Base-by-base conservation (phyloP, 2,888 invertebrate species). In the Chalcosyrphus nemorum region DNA sequence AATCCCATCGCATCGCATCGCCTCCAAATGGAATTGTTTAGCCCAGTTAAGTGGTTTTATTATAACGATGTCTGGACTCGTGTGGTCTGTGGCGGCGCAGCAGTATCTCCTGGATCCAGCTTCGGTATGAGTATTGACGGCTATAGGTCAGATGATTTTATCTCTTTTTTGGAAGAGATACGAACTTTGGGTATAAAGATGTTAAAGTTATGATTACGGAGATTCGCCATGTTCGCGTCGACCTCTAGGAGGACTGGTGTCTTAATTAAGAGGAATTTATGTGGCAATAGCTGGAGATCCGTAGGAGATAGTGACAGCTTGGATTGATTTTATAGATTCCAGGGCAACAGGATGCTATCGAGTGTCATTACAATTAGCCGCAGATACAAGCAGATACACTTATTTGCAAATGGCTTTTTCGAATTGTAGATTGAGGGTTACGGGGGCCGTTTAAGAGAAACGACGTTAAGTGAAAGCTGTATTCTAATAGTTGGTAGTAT, bases 31-130 rank as follows among this genome's bases (percentile, higher is more conserved):
- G 47, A 57, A 70, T 75, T 68, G 47, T 70, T 81, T 70, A 70
- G 78, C 61, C 63, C 50, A 68, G 82, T 78, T 82, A 78, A 82
- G 82, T 78, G 78, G 72, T 82, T 72, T 74, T 43, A 61, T 78
- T 82, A 72, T 68, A 29, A 68, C 45, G 65, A 65, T 35, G 71
- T 63, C 63, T 56, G 57, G 43, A 54, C 38, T 52, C 15, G 27
- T 52, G 52, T 41, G 47, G 47, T 54, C 24, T 38, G 56, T n/a
- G 4, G 17, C 35, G 7, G 1, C 45, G 27, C 9, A n/a, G 57
- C 45, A 59, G 27, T n/a, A 61, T 61, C 32, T 68, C 35, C n/a
- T 21, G 54, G 24, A 24, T 13, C 27, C 29, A 35, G n/a, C n/a
- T n/a, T n/a, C 59, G 61, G 50, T 4, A 24, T 52, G 68, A 61